These are phyloP conservation scores for Steatornis caripensis DNA, from an alignment of 2,113 vertebrate species.

Conservation along the genomic window DNA sequence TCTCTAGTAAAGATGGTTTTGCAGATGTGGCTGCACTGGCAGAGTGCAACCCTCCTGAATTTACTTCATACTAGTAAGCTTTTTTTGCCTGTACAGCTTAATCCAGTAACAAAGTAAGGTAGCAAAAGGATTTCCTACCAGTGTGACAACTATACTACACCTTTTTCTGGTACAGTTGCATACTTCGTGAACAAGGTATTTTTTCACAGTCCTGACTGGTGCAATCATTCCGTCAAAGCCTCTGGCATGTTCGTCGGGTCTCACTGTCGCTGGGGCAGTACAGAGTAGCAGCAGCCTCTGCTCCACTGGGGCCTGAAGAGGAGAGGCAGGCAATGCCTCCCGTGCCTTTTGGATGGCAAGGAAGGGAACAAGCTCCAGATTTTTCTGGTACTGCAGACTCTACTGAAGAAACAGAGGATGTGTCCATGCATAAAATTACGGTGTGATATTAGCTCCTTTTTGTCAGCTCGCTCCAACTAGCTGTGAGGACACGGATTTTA, in stretches of 20 bases:
- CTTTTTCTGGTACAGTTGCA: not conserved
- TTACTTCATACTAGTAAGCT: not conserved
- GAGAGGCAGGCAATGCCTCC: not conserved
- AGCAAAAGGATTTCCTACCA: not conserved
- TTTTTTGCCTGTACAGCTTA: not conserved
- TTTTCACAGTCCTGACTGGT: not conserved
- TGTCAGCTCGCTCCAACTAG: not conserved
- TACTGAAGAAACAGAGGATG: not conserved
- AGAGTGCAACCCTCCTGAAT: not conserved
- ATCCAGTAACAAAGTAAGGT: not conserved
- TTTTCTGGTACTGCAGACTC: not conserved
- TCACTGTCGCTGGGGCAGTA: rapidly evolving
- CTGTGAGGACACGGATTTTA: not conserved
- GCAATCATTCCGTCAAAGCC: not conserved
- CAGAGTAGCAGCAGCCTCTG: not conserved
- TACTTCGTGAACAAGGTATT: not conserved
- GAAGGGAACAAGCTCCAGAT: not conserved
- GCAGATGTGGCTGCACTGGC: not conserved
- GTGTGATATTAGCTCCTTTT: not conserved
- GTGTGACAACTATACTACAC: not conserved
- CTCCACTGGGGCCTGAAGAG: not conserved
- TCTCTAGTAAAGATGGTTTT: not conserved
- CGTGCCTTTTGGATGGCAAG: not conserved
- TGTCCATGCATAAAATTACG: not conserved
- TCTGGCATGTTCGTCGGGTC: not conserved